Conservation (phyloP, 2,888 invertebrate genomes). For the Polyommatus icarus region DNA sequence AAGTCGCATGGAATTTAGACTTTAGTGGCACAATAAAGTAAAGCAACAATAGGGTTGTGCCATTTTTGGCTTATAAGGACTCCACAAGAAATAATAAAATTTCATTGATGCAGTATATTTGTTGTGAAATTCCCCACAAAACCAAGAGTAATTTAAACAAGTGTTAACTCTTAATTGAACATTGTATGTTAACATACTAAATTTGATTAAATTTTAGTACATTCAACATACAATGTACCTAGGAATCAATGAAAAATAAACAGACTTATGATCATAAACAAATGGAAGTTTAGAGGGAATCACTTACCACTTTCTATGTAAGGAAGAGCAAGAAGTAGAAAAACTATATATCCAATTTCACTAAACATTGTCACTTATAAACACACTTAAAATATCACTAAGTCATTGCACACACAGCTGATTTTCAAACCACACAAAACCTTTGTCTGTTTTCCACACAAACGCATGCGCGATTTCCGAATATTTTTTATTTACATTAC, state of each 20-base stretch:
- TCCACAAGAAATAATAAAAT: neutral
- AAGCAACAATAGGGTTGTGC: neutral
- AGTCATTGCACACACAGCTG: constrained; percentile 82
- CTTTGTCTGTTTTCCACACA: constrained; percentile 80
- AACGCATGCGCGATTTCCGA: constrained; percentile 80
- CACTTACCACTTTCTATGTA: constrained; percentile 86
- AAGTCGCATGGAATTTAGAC: neutral
- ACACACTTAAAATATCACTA: constrained; percentile 74
- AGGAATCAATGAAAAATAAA: constrained; percentile 20
- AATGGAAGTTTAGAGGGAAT: neutral
- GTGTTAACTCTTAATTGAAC: neutral
- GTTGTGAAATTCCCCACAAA: neutral
- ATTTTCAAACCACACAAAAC: constrained; percentile 81
- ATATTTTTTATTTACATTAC: constrained; percentile 80
- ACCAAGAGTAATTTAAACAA: neutral
- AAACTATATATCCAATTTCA: constrained; percentile 84
- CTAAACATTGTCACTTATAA: constrained; percentile 80
- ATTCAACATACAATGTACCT: neutral
- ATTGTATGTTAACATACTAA: neutral
- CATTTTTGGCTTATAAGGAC: neutral
- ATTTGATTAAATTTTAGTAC: neutral
- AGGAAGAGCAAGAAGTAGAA: constrained; percentile 84
- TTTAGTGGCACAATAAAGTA: neutral
- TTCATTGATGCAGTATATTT: neutral
- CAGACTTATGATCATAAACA: constrained; percentile 1